A percentile compares a stretch with the other conserved stretches of the same genome.
Conservation (phyloP, 2,113 vertebrate genomes). For the Cygnus atratus region DNA sequence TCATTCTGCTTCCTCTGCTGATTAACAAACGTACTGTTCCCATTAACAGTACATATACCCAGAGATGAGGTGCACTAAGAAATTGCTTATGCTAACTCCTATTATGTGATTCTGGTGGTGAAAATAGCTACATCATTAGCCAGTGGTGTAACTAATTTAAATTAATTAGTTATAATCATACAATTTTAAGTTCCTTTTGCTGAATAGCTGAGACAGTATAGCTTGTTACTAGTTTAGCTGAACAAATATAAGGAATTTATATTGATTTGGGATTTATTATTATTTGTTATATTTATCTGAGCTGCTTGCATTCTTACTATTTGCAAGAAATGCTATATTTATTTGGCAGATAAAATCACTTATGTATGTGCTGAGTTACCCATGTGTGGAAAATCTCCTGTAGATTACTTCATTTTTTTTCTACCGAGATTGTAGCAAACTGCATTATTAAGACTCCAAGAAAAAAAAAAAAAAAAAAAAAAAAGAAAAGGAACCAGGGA, state of each 20-base stretch:
- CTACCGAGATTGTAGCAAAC: neutral
- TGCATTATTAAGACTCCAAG: neutral
- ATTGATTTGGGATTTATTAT: neutral
- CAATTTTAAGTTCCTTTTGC: neutral
- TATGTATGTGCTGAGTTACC: neutral
- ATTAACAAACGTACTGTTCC: constrained; percentile 9
- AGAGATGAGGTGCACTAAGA: accelerated
- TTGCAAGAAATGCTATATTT: neutral
- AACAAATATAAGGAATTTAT: neutral
- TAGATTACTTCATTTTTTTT: neutral
- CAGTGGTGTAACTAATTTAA: neutral
- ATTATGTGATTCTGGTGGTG: neutral
- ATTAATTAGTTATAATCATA: neutral
- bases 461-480: neutral
- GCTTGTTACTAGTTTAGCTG: neutral
- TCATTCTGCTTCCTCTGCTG: constrained; percentile 1
- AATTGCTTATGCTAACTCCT: neutral
- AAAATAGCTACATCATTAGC: neutral
- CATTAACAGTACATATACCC: neutral
- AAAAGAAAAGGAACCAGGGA: neutral
- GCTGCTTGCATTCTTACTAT: neutral
- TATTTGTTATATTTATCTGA: neutral
- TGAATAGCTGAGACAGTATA: neutral
- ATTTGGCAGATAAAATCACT: neutral
- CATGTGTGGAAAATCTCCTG: neutral